A percentile compares a stretch with the other conserved stretches of the same genome.
Conservation (phyloP, 92 coral and sea anemone species). For the Porites rus region DNA sequence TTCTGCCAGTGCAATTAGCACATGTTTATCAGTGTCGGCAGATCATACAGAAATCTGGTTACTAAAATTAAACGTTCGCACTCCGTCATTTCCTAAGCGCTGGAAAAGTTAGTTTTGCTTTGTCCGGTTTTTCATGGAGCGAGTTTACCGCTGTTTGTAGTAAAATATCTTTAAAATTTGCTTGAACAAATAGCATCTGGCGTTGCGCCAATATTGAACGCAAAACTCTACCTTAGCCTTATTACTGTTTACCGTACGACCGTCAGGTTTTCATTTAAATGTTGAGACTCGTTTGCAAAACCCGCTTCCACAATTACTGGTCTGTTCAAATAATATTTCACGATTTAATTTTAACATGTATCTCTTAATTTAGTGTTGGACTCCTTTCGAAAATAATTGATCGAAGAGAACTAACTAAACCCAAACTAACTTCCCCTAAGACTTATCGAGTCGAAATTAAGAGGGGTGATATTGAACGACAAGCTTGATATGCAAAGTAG, state of each 20-base stretch:
- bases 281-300: slow-evolving; percentile 61
- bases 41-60: slow-evolving; percentile 70
- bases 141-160: slow-evolving; percentile 80
- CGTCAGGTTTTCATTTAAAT: slow-evolving; percentile 63
- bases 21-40: slow-evolving; percentile 91
- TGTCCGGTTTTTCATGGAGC: slow-evolving; percentile 50
- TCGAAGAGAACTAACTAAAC: slow-evolving; percentile 61
- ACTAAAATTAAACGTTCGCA: slow-evolving; percentile 64
- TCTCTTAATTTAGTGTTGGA: slow-evolving; percentile 78
- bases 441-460: slow-evolving; percentile 62
- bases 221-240: slow-evolving; percentile 56
- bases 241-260: slow-evolving; percentile 72
- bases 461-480: slow-evolving; percentile 55
- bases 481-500: slow-evolving; percentile 72
- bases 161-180: slow-evolving; percentile 68
- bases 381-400: slow-evolving; percentile 60
- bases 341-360: slow-evolving; percentile 77
- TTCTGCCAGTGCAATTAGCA: slow-evolving; percentile 88
- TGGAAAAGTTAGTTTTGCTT: slow-evolving; percentile 59
- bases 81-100: slow-evolving; percentile 71
- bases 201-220: slow-evolving; percentile 78
- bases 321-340: slow-evolving; percentile 81
- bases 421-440: slow-evolving; percentile 62
- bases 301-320: slow-evolving; percentile 78
- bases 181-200: slow-evolving; percentile 87